Conservation (phyloP, 2,113 vertebrate species). For the Vimba vimba region DNA sequence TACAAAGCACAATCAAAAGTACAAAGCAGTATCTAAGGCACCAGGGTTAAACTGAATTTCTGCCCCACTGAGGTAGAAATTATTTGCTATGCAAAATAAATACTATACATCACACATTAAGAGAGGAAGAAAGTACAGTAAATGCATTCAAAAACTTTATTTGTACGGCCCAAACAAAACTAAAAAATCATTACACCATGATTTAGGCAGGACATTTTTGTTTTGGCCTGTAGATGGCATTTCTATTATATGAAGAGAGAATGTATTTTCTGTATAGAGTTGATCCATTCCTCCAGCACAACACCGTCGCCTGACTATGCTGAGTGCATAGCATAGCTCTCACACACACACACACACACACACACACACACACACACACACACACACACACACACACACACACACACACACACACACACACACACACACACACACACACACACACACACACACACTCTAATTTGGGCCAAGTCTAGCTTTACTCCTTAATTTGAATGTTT, state of each 20-base stretch:
- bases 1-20: background rate
- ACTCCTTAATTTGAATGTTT: slow-evolving; percentile 34
- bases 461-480: slow-evolving; percentile 33
- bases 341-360: no score
- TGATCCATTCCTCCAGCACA: background rate
- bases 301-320: background rate
- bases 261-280: background rate
- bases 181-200: no score
- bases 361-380: no score
- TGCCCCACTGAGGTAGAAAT: slow-evolving; percentile 38
- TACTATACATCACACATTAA: slow-evolving; percentile 2
- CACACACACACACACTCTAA: background rate
- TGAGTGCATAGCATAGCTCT: no score
- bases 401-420: no score
- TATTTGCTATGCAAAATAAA: background rate
- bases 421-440: no score
- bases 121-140: background rate
- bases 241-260: background rate
- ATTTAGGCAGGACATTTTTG: background rate
- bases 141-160: background rate
- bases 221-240: background rate
- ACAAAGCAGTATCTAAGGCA: background rate
- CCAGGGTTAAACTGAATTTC: background rate
- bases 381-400: no score
- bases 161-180: no score